Evolutionary conservation across 1,140 invertebrate species (phyloP).

Genomic region (Chironomus striatipennis): DNA sequence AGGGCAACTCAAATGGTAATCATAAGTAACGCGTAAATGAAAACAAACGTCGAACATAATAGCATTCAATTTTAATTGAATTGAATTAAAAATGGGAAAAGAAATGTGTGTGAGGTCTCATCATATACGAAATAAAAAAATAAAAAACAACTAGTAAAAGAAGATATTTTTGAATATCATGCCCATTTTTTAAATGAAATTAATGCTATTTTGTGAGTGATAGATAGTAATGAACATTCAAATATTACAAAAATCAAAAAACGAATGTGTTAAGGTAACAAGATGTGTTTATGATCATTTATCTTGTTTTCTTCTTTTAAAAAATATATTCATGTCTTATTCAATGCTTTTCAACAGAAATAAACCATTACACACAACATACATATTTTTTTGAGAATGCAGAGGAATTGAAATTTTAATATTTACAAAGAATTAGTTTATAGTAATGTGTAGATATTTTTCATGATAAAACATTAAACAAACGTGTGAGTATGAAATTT

Average conservation of each 20-base stretch:
- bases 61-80: conserved; percentile 7
- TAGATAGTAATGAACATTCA: conserved; percentile 15
- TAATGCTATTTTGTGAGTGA: conserved; percentile 11
- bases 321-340: background rate
- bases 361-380: background rate
- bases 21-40: conserved; percentile 5
- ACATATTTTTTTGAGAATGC: no score
- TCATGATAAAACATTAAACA: no score
- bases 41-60: background rate
- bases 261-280: conserved; percentile 23
- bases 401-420: no score
- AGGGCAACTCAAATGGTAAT: conserved; percentile 17
- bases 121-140: background rate
- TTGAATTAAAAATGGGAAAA: conserved; percentile 1
- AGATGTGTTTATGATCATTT: conserved; percentile 20
- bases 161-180: conserved; percentile 5
- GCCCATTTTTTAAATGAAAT: conserved; percentile 22
- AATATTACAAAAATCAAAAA: background rate
- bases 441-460: no score
- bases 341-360: background rate
- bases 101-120: conserved; percentile 6
- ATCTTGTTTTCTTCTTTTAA: conserved; percentile 2
- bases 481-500: no score
- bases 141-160: background rate
- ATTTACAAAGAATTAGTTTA: no score